Evolutionary conservation across 2,888 invertebrate species (phyloP).

Genomic region (Sminthurides aquaticus): DNA sequence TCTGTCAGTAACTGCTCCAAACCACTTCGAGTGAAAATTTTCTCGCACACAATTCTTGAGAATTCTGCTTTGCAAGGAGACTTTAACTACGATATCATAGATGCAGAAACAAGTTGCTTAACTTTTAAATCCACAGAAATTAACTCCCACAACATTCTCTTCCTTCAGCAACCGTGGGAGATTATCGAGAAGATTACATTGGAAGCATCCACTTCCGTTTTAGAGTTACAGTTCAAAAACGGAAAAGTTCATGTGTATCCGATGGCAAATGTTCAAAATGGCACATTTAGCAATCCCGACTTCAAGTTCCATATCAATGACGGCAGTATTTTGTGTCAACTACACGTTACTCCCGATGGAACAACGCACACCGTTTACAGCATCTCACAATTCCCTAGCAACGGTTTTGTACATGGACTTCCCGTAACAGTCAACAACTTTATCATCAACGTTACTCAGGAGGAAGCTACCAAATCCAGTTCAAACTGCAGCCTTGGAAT

Average conservation of each 20-base stretch:
- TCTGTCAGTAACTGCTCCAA: not conserved
- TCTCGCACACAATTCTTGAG: not conserved
- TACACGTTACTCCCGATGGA: not conserved
- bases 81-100: not conserved
- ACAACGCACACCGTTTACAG: not conserved
- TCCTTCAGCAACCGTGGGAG: not conserved
- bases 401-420: not conserved
- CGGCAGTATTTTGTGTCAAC: not conserved
- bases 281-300: not conserved
- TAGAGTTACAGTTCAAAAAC: not conserved
- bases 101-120: not conserved
- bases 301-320: not conserved
- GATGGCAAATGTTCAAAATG: not conserved
- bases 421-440: not conserved
- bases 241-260: not conserved
- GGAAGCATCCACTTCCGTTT: not conserved
- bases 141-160: not conserved
- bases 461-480: not conserved
- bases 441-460: too few species aligned
- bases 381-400: not conserved
- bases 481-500: not conserved
- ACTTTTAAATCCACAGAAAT: not conserved
- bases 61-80: not conserved
- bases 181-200: not conserved
- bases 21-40: not conserved